Conservation (phyloP, 2,113 vertebrate species). For the Zingel zingel region DNA sequence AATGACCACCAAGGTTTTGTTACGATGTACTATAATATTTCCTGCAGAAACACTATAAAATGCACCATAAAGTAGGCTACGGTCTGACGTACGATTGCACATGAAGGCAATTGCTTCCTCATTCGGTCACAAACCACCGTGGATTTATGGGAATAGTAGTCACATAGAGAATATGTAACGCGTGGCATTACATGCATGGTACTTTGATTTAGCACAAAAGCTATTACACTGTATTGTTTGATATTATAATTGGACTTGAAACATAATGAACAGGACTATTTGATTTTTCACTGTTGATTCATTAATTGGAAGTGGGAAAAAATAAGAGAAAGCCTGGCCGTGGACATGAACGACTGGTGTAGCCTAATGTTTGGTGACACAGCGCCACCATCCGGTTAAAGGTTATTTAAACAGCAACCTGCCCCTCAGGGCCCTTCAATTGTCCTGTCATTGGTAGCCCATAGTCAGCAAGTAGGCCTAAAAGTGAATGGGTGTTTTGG, state of each 20-base stretch:
- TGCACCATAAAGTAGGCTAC: background rate
- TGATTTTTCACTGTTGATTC: background rate
- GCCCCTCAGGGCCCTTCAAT: background rate
- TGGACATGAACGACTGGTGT: background rate
- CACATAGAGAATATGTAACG: background rate
- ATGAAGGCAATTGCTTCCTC: constrained; percentile 19
- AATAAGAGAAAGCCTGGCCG: background rate
- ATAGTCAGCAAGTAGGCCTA: background rate
- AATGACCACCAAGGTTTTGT: background rate
- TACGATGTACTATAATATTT: background rate
- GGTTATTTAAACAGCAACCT: background rate
- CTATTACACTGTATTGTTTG: background rate
- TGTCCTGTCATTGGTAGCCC: background rate
- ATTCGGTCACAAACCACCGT: background rate
- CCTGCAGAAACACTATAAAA: background rate
- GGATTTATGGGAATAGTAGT: constrained; percentile 55
- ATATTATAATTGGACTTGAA: background rate
- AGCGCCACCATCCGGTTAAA: constrained; percentile 42
- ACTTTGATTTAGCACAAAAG: background rate
- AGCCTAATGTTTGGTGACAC: constrained; percentile 1
- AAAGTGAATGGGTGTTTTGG: background rate
- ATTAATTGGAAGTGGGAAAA: background rate
- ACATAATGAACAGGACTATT: background rate
- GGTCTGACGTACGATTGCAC: background rate
- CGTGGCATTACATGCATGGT: too few species aligned